These are phyloP conservation scores for Notolabrus celidotus DNA, from an alignment of 2,797 vertebrate genomes.

Conservation along the genomic window DNA sequence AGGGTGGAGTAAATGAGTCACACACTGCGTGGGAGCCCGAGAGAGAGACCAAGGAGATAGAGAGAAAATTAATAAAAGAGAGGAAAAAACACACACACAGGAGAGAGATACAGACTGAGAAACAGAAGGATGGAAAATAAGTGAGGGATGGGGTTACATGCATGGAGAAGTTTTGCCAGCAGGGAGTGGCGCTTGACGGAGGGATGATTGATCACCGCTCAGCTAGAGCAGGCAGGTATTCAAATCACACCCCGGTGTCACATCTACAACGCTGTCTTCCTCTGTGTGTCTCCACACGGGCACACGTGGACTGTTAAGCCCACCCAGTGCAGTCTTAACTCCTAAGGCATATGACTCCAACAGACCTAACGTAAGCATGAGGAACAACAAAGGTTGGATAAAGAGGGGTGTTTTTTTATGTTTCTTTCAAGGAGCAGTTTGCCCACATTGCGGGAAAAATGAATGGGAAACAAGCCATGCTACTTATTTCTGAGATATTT, in stretches of 20 bases:
- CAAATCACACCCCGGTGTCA: slow-evolving; percentile 76
- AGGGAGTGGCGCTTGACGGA: slow-evolving; percentile 71
- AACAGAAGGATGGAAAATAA: slow-evolving; percentile 15
- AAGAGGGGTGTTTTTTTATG: not conserved
- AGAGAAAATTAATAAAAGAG: slow-evolving; percentile 45
- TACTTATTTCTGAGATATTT: not conserved
- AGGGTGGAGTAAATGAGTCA: slow-evolving; percentile 60
- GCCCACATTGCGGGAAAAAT: not conserved
- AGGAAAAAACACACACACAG: not conserved
- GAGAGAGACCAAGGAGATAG: slow-evolving; percentile 42
- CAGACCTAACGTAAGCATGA: slow-evolving; percentile 13
- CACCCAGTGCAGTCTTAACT: slow-evolving; percentile 41
- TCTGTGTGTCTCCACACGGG: slow-evolving; percentile 43
- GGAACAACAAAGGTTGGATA: not conserved
- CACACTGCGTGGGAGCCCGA: slow-evolving; percentile 39
- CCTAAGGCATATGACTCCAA: not conserved
- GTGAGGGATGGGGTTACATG: slow-evolving; percentile 48
- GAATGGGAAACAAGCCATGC: too few relatives aligned
- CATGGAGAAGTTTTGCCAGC: slow-evolving; percentile 61
- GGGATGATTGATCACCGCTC: slow-evolving; percentile 80
- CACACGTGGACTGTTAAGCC: slow-evolving; percentile 42
- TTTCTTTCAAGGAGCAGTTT: not conserved
- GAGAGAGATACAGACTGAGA: slow-evolving; percentile 37
- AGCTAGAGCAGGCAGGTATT: slow-evolving; percentile 78
- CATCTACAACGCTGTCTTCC: slow-evolving; percentile 56